Evolutionary conservation across 2,888 invertebrate species (phyloP), one percentile per base, ranked within the genome.

Genomic region (Sarcophaga variegata): DNA sequence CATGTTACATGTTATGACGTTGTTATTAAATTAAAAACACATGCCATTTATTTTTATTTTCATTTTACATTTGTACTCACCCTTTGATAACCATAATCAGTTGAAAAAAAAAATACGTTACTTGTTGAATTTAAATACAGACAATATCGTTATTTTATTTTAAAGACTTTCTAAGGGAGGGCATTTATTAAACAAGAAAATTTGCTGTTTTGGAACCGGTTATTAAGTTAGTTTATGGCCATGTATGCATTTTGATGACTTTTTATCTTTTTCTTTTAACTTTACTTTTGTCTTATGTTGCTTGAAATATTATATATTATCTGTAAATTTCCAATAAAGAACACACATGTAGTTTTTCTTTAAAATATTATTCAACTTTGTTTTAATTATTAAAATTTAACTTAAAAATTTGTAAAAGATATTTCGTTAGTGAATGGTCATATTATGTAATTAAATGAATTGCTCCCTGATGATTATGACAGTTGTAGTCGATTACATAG

Each of bases 321-420:
- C 14, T 81, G 69, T 76, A 76, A 70, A 69, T 81, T 49, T 64
- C 63, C 63, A 76, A 76, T 81, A 80, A 81, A 37, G 37, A 81
- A 70, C 37, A 25, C 37, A 63, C 37, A 63, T 70, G n/a, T 81
- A 70, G 63, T 54, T 63, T 64, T 69, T 70, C 37, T 70, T 70
- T 25, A 20, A 67, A 74, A 71, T 70, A 17, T 4, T 54, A 54
- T 14, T 17, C 14, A 17, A 17, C 4, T 54, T 4, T 54, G 54
- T 54, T 37, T 37, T 37, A 37, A 37, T 37, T 37, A 37, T 37
- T 37, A 8, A 37, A 37, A 37, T 37, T 6, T 37, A 0, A 37
- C 0, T 8, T 8, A 37, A 37, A 6, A 37, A 37, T 37, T 0
- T 37, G 0, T 37, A 37, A 37, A 37, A 37, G 37, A 2, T 37